Conservation (phyloP, 2,113 vertebrate species). For the Gymnarchus niloticus region DNA sequence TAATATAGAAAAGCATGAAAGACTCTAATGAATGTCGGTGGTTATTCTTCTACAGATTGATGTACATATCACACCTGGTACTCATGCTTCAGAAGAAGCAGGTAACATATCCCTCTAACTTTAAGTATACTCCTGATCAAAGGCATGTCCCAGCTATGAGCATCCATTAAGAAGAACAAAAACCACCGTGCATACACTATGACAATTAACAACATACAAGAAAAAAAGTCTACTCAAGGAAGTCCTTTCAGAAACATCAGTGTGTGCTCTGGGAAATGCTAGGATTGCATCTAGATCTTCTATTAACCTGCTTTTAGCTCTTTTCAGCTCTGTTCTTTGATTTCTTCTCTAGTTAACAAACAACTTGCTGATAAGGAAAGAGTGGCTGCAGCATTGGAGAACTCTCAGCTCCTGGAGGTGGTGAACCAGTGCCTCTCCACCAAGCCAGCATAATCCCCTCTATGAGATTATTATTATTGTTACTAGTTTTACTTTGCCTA, state of each 20-base stretch:
- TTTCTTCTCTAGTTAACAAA: slow-evolving; percentile 78
- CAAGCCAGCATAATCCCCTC: slow-evolving; percentile 45
- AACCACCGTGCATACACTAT: too few species aligned
- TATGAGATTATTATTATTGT: not conserved
- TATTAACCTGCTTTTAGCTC: not conserved
- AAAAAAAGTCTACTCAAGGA: not conserved
- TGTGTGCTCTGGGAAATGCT: not conserved
- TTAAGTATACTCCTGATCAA: not conserved
- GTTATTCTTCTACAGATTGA: slow-evolving; percentile 72
- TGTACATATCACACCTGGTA: slow-evolving; percentile 88
- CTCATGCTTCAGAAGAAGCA: slow-evolving; percentile 89
- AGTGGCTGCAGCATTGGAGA: slow-evolving; percentile 92
- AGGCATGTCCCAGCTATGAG: not conserved
- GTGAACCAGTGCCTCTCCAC: slow-evolving; percentile 90
- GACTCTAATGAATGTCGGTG: not conserved
- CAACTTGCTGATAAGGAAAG: slow-evolving; percentile 95
- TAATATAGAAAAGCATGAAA: not conserved
- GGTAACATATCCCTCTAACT: slow-evolving; percentile 56
- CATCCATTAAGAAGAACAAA: not conserved
- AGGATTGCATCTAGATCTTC: not conserved
- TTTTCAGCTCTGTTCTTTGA: not conserved
- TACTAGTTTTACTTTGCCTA: not conserved
- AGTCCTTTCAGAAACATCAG: too few species aligned
- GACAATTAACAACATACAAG: not conserved
- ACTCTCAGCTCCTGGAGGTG: slow-evolving; percentile 88